phyloP scores from a whole-genome alignment of 2,113 vertebrate species.

The Anoplopoma fimbria region DNA sequence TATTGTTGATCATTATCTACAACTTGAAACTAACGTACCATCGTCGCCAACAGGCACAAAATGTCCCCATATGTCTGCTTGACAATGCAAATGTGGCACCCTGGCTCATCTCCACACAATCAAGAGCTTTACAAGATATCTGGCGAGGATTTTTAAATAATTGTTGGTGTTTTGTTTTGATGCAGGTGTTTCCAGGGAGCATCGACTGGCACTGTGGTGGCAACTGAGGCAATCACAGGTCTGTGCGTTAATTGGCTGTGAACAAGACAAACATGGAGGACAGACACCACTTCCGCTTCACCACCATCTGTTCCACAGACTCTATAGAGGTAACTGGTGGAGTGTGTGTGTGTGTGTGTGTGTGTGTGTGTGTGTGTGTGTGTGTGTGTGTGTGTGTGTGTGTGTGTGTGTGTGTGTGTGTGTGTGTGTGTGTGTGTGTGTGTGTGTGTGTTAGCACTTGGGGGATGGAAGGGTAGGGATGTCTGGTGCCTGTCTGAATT shows the following conservation, averaged over 20 bases:
- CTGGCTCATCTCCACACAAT: not conserved
- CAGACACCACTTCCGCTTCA: constrained; percentile 70
- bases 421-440: constrained; percentile 16
- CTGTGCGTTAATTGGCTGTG: constrained; percentile 73
- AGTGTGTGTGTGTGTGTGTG: constrained; percentile 32
- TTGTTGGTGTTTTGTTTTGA: constrained; percentile 52
- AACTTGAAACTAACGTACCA: not conserved
- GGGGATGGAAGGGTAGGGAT: constrained; percentile 33
- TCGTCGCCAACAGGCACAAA: not conserved
- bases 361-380: constrained; percentile 23
- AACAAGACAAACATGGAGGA: constrained; percentile 84
- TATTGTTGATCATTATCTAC: constrained; percentile 23
- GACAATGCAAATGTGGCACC: not conserved
- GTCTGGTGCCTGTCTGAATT: constrained; percentile 37
- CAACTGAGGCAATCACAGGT: constrained; percentile 51
- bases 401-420: constrained; percentile 23
- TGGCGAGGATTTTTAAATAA: not conserved
- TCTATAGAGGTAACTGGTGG: constrained; percentile 57
- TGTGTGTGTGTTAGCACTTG: constrained; percentile 25
- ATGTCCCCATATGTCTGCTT: not conserved
- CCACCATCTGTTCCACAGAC: constrained; percentile 82
- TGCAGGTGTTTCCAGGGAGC: constrained; percentile 45
- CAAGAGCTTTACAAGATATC: constrained; percentile 31
- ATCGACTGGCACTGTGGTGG: constrained; percentile 51
- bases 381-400: constrained; percentile 26